Evolutionary conservation across 2,797 vertebrate species (phyloP), one percentile per base, ranked within the genome.

Genomic region (Semaprochilodus insignis): DNA sequence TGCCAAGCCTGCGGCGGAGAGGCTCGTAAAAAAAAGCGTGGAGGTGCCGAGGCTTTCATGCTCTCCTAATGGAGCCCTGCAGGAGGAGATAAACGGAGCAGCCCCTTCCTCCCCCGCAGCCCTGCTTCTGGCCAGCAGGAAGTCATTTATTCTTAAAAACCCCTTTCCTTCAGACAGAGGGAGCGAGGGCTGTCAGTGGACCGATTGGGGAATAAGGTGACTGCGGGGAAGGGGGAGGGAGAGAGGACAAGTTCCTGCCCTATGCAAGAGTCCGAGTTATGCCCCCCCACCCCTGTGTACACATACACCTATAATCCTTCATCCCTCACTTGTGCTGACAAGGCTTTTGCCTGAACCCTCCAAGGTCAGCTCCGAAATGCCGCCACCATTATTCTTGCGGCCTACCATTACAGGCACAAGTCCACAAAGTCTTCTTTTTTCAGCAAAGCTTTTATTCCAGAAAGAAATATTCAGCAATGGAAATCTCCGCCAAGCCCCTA

Each of bases 41-140:
- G 70, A 82, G 79, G 80, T 75, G 79, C 75, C 48, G 59, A 80
- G 74, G 62, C 85, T 88, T 87, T 86, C 85, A 88, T 87, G 85
- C 83, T 73, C 72, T 83, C 65, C 62, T 80, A 69, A 84, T 77
- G 77, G 80, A 81, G 82, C 71, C 59, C 80, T 88, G 82, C 73
- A 74, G 83, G 77, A 73, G 77, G 54, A 87, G 63, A 85, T 74
- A 82, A 72, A 74, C 69, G 79, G 83, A 77, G 75, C 36, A 54
- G 54, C 66, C 21, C 51, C 81, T 86, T 87, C 63, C 76, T 77
- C 60, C 54, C 51, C 76, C 77, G 31, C 69, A 77, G 70, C 60
- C n/a, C 66, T 66, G 34, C 57, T 75, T 40, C 44, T 81, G 51
- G 48, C 13, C n/a, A 81, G 63, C 78, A 86, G 81, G 86, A 87